Evolutionary conservation across 2,113 vertebrate species (phyloP).

Genomic region (Noctilio leporinus): DNA sequence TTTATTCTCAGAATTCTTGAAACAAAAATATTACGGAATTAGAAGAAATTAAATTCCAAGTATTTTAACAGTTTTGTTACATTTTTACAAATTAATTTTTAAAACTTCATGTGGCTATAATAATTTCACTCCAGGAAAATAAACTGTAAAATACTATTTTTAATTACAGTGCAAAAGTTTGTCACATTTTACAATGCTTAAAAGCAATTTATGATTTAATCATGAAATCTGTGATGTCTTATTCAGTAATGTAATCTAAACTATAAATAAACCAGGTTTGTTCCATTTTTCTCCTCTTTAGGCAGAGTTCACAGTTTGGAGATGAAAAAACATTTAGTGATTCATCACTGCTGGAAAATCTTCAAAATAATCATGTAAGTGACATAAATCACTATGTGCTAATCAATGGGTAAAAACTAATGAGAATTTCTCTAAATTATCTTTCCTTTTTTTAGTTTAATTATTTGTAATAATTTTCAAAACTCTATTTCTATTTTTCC

Average conservation of each 20-base stretch:
- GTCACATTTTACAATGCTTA: constrained; percentile 8
- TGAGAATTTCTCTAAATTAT: neutral
- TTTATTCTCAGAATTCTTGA: neutral
- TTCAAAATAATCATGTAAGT: constrained; percentile 98
- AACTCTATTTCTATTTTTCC: neutral
- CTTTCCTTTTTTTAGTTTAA: neutral
- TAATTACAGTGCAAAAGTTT: neutral
- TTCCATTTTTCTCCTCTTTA: constrained; percentile 63
- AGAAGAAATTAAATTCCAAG: neutral
- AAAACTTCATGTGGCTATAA: neutral
- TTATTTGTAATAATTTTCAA: constrained; percentile 11
- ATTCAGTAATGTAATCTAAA: neutral
- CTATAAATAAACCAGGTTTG: neutral
- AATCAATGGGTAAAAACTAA: neutral
- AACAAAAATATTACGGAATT: neutral
- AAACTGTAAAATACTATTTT: neutral
- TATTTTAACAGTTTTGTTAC: neutral
- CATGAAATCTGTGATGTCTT: neutral
- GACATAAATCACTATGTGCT: neutral
- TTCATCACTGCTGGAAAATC: constrained; percentile 93
- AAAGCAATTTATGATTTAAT: neutral
- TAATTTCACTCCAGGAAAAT: constrained; percentile 10
- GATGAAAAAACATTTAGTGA: constrained; percentile 93
- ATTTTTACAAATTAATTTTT: neutral
- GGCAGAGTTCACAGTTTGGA: constrained; percentile 86